Evolutionary conservation across 2,888 invertebrate genomes (phyloP).

Genomic region (Ischnus inquisitorius): DNA sequence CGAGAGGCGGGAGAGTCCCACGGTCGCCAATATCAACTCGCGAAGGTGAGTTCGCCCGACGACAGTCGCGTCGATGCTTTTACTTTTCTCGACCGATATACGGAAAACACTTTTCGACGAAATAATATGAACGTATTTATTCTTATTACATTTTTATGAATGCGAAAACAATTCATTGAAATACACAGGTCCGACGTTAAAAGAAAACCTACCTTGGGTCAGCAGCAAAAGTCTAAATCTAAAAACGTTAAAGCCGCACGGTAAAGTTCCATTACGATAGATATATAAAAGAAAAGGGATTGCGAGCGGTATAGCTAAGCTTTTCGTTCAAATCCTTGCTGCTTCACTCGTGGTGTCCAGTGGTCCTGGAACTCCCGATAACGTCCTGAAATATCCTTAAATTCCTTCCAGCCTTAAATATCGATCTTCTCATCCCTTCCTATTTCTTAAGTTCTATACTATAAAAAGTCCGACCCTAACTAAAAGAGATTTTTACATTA

Average conservation of each 20-base stretch:
- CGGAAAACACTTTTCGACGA: background rate
- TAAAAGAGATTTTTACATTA: too few relatives aligned
- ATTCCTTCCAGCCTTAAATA: background rate
- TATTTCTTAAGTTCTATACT: too few relatives aligned
- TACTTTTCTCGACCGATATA: background rate
- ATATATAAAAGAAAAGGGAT: slow-evolving; percentile 18
- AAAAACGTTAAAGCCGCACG: slow-evolving; percentile 75
- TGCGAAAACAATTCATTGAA: slow-evolving; percentile 52
- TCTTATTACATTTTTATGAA: background rate
- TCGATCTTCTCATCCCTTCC: background rate
- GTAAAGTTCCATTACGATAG: slow-evolving; percentile 73
- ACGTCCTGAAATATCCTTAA: background rate
- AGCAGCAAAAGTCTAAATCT: slow-evolving; percentile 74
- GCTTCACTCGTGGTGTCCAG: slow-evolving; percentile 30
- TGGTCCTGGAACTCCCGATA: background rate
- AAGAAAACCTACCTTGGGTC: slow-evolving; percentile 72
- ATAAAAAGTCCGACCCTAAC: too few relatives aligned
- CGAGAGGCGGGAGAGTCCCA: slow-evolving; percentile 36
- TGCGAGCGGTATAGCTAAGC: slow-evolving; percentile 42
- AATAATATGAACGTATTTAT: background rate
- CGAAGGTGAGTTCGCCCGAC: slow-evolving; percentile 45
- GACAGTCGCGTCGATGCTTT: background rate
- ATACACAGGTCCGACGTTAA: slow-evolving; percentile 75
- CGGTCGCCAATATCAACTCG: slow-evolving; percentile 53
- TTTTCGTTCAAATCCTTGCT: slow-evolving; percentile 56